Conservation (phyloP, 2,888 invertebrate genomes). For the Rhyacophila evoluta region DNA sequence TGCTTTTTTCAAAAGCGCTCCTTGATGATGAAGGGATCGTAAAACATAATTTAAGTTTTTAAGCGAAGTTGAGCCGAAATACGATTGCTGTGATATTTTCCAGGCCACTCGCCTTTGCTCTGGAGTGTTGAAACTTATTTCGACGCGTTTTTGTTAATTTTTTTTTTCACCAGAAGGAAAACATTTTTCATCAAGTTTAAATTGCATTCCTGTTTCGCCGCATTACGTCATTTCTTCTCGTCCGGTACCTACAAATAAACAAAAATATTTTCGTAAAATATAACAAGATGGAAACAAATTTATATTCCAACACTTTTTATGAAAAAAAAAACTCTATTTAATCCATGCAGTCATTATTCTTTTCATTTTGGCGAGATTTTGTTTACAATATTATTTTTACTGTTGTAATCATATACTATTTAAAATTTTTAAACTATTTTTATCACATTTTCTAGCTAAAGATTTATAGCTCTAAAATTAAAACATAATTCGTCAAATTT, state of each 20-base stretch:
- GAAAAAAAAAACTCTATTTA: background rate
- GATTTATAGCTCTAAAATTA: no score
- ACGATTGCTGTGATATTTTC: conserved; percentile 45
- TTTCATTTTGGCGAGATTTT: background rate
- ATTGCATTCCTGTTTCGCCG: conserved; percentile 54
- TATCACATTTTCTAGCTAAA: no score
- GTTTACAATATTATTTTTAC: no score
- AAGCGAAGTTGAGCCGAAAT: conserved; percentile 46
- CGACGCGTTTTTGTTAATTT: conserved; percentile 47
- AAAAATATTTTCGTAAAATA: conserved; percentile 27
- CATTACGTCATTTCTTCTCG: conserved; percentile 51
- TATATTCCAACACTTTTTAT: background rate
- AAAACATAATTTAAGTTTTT: conserved; percentile 45
- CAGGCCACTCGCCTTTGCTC: conserved; percentile 44
- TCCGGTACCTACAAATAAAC: conserved; percentile 32
- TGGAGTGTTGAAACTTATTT: conserved; percentile 45
- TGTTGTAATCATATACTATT: no score
- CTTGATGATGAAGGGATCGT: background rate
- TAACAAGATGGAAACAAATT: conserved; percentile 36
- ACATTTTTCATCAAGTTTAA: conserved; percentile 55
- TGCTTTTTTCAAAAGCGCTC: no score
- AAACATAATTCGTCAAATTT: no score
- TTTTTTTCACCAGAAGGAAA: conserved; percentile 45
- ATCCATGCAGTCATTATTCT: background rate
- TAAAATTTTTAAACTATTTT: no score